These are phyloP conservation scores for Ctenopoma multispine DNA, from an alignment of 2,797 vertebrate genomes.

Conservation along the genomic window DNA sequence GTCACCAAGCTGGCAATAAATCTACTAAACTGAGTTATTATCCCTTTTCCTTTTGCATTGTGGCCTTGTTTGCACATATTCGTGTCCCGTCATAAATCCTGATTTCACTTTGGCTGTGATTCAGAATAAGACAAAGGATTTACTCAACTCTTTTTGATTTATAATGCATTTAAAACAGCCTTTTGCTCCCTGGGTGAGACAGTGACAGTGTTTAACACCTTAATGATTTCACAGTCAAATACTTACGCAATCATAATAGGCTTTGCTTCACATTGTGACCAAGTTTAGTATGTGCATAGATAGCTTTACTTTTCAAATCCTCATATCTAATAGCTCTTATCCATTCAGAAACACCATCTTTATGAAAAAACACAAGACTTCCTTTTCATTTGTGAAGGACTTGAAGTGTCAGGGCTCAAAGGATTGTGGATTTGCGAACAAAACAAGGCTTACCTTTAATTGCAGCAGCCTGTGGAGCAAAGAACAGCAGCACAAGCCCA, in stretches of 20 bases:
- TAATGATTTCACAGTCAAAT: constrained; percentile 18
- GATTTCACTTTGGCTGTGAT: neutral
- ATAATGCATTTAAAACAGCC: constrained; percentile 14
- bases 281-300: constrained; percentile 29
- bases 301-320: constrained; percentile 33
- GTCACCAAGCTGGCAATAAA: constrained; percentile 22
- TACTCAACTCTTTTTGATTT: neutral
- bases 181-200: constrained; percentile 1
- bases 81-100: neutral
- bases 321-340: constrained; percentile 2
- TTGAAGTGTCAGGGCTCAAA: constrained; percentile 2
- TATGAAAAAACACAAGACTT: neutral
- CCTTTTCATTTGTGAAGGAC: neutral
- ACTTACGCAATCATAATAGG: constrained; percentile 67
- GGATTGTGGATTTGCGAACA: constrained; percentile 17
- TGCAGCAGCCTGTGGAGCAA: constrained; percentile 82
- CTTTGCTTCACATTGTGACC: constrained; percentile 51
- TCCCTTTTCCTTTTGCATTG: constrained; percentile 2
- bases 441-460: constrained; percentile 85
- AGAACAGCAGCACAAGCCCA: constrained; percentile 80
- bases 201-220: constrained; percentile 21
- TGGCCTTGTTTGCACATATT: constrained; percentile 26
- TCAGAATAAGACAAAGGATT: constrained; percentile 19
- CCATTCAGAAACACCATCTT: neutral
- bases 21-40: constrained; percentile 20